Conservation (phyloP, 1,140 invertebrate genomes). For the Philopotamus ludificatus region DNA sequence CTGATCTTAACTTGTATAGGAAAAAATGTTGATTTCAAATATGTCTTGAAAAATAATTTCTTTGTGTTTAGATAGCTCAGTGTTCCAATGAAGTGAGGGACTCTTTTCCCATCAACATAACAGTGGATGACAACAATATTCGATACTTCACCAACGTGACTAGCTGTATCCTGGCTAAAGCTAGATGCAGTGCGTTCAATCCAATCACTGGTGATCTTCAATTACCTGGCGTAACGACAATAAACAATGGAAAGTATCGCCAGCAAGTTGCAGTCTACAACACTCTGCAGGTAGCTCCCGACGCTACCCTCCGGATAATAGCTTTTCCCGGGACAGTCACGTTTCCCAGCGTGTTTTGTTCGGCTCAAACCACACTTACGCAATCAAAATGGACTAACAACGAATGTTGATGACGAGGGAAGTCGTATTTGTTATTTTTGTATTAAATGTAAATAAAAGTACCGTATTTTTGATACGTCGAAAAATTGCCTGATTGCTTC, state of each 20-base stretch:
- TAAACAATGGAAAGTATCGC: conserved; percentile 40
- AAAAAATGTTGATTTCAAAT: too few relatives aligned
- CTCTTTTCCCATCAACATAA: conserved; percentile 52
- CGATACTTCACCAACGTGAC: conserved; percentile 58
- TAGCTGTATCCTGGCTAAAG: conserved; percentile 57
- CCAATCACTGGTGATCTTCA: conserved; percentile 60
- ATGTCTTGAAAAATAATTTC: too few relatives aligned
- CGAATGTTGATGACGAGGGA: too few relatives aligned
- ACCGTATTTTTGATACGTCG: too few relatives aligned
- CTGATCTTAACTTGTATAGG: too few relatives aligned
- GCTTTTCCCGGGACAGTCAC: conserved; percentile 49
- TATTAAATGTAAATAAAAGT: neutral
- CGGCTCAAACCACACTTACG: conserved; percentile 43
- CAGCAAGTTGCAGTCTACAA: conserved; percentile 48
- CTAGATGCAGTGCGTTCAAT: conserved; percentile 57
- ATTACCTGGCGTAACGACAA: conserved; percentile 48
- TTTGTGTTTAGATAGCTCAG: conserved; percentile 54
- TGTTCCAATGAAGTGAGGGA: conserved; percentile 56
- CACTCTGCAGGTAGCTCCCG: conserved; percentile 55
- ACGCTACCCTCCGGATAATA: conserved; percentile 55
- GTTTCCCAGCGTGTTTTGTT: conserved; percentile 45
- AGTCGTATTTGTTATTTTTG: neutral
- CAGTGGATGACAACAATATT: conserved; percentile 53
- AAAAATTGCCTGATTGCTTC: too few relatives aligned
- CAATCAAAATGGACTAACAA: conserved; percentile 45